Base-by-base conservation (phyloP, 1,140 invertebrate genomes). In the Coenobita brevimanus region DNA sequence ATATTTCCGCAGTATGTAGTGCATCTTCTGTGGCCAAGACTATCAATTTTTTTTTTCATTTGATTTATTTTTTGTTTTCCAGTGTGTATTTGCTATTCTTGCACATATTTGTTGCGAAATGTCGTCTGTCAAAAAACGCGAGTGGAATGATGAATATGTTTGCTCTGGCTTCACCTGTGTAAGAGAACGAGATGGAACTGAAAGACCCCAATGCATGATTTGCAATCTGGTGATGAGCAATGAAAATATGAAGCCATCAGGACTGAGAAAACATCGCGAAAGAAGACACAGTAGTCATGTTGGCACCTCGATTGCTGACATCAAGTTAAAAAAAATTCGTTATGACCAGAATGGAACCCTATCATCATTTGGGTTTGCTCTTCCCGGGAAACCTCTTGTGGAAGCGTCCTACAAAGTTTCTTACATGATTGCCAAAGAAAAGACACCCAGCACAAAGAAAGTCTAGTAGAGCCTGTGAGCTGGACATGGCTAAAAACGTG, bases 371-470 rank as follows among this genome's bases (percentile, higher is more conserved):
- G 79, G 80, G 69, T 62, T 88, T 82, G 15, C 69, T 50, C 21
- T 46, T 71, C 62, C 75, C 24, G 81, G 46, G 24, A 87, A 79
- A 76, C 8, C 36, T 13, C 24, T 85, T 78, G n/a, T 67, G 30
- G 75, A 67, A 79, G 90, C 88, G 64, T 91, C 90, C 21, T 91
- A 91, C 88, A 81, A 79, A 78, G 81, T 88, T 43, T 76, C 84
- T 43, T 90, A 88, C 75, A 83, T 64, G 86, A 91, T 91, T 86
- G 89, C 89, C 6, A 90, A 75, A 88, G 76, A 88, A 54, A 90
- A 71, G 82, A 91, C 90, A 75, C 89, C 90, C 82, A 78, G 89
- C 90, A 91, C 79, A 87, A 80, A 21, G 88, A 91, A 82, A 75
- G 60, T 27, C 73, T 90, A 41, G n/a, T 90, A 21, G 86, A 86